Evolutionary conservation across 2,888 invertebrate genomes (phyloP).

Genomic region (Caenorhabditis sp.): DNA sequence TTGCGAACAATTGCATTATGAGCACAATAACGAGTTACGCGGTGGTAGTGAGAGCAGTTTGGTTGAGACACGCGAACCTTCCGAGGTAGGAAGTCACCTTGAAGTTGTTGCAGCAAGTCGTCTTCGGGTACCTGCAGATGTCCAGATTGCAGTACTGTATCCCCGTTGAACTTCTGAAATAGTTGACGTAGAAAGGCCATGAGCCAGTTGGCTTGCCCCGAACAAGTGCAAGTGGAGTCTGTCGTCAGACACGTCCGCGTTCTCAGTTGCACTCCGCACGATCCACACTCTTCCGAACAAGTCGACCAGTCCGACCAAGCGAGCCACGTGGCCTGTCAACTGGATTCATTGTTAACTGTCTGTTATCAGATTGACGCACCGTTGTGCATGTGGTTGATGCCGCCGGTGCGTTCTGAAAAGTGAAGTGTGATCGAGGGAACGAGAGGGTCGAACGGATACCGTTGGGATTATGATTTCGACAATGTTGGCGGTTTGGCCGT

Average conservation of each 20-base stretch:
- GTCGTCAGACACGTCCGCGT: constrained; percentile 64
- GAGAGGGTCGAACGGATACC: constrained; percentile 1
- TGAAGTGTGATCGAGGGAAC: background rate
- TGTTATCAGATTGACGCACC: constrained; percentile 17
- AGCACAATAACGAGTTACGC: background rate
- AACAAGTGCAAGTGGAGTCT: constrained; percentile 54
- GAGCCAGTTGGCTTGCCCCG: constrained; percentile 43
- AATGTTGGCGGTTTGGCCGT: constrained; percentile 37
- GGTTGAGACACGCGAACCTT: constrained; percentile 47
- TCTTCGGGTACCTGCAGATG: constrained; percentile 64
- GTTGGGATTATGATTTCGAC: constrained; percentile 46
- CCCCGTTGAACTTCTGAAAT: constrained; percentile 58
- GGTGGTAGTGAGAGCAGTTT: background rate
- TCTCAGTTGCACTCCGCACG: constrained; percentile 66
- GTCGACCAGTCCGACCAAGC: constrained; percentile 67
- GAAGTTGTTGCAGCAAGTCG: constrained; percentile 65
- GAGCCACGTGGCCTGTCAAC: constrained; percentile 59
- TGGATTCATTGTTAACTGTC: background rate
- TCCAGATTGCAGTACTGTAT: constrained; percentile 66
- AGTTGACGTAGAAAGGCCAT: background rate
- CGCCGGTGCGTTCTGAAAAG: constrained; percentile 43
- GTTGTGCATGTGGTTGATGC: constrained; percentile 46
- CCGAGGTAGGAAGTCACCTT: constrained; percentile 41
- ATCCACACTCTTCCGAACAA: constrained; percentile 67
- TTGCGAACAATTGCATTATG: background rate